A percentile compares a stretch with the other conserved stretches of the same genome.
Evolutionary conservation across 1,140 invertebrate genomes (phyloP).

Genomic region (Potamilus streckersoni): DNA sequence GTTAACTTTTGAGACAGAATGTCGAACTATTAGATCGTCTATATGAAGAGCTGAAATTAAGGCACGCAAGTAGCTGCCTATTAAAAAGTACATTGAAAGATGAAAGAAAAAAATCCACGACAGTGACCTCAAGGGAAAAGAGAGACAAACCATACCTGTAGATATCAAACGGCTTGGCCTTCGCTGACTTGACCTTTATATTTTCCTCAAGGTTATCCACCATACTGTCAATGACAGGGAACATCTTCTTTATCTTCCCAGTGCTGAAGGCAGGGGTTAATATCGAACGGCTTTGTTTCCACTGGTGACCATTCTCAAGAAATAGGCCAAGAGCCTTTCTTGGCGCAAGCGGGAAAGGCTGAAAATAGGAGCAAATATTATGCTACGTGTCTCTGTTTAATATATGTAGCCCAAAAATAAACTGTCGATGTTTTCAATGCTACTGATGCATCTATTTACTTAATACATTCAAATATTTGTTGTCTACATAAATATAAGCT

Average conservation of each 20-base stretch:
- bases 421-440: too few relatives aligned
- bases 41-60: too few relatives aligned
- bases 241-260: slow-evolving; percentile 59
- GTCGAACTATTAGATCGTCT: too few relatives aligned
- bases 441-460: not conserved
- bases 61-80: too few relatives aligned
- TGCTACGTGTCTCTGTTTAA: too few relatives aligned
- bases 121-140: too few relatives aligned
- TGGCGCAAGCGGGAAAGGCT: slow-evolving; percentile 59
- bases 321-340: slow-evolving; percentile 57
- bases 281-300: slow-evolving; percentile 50
- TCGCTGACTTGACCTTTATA: slow-evolving; percentile 32
- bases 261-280: slow-evolving; percentile 57
- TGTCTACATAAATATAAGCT: not conserved
- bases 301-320: slow-evolving; percentile 55
- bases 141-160: slow-evolving; percentile 28
- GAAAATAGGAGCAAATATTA: slow-evolving; percentile 1
- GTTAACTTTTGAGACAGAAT: too few relatives aligned
- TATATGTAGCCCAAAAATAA: too few relatives aligned
- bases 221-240: slow-evolving; percentile 44
- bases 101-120: too few relatives aligned
- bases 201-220: slow-evolving; percentile 47
- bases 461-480: not conserved
- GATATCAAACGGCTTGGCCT: slow-evolving; percentile 33
- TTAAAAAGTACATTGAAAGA: too few relatives aligned